Evolutionary conservation across 2,797 vertebrate species (phyloP).

Genomic region (Synaphobranchus kaupii): DNA sequence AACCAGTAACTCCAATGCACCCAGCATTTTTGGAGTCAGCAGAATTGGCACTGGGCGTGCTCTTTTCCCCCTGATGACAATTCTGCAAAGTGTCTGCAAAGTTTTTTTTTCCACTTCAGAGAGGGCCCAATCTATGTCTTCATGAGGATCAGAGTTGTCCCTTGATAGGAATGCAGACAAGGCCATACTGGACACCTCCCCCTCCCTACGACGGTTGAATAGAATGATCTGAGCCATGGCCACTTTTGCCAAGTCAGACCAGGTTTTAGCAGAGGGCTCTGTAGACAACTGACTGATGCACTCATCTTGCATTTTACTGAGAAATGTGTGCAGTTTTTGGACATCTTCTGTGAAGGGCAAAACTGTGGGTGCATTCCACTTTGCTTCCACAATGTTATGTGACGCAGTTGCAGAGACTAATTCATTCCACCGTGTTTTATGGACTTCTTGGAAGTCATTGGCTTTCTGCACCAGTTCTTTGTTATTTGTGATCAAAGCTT

Average conservation of each 20-base stretch:
- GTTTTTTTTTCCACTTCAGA: conserved; percentile 45
- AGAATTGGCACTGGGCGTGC: conserved; percentile 41
- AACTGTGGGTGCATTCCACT: conserved; percentile 41
- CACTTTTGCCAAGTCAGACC: conserved; percentile 45
- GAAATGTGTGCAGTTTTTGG: conserved; percentile 40
- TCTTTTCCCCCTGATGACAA: conserved; percentile 30
- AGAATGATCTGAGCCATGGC: conserved; percentile 43
- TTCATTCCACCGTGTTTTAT: conserved; percentile 44
- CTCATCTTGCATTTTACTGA: conserved; percentile 32
- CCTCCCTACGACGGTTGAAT: conserved; percentile 36
- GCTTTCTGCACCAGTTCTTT: conserved; percentile 7
- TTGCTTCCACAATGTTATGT: conserved; percentile 46
- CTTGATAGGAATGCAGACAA: conserved; percentile 43
- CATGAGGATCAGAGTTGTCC: conserved; percentile 31
- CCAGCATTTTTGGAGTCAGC: conserved; percentile 45
- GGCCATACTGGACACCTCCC: conserved; percentile 31
- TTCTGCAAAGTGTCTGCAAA: conserved; percentile 29
- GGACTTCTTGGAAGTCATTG: conserved; percentile 36
- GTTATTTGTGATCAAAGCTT: conserved; percentile 42
- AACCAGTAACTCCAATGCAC: conserved; percentile 41
- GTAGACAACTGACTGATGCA: conserved; percentile 28
- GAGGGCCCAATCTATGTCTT: conserved; percentile 51
- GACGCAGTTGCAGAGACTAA: conserved; percentile 41
- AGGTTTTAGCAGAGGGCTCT: conserved; percentile 38
- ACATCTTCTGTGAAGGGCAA: conserved; percentile 47